Evolutionary conservation across 2,113 vertebrate species (phyloP), one percentile per base, ranked within the genome.

Genomic region (Neodontobutis hainanensis): DNA sequence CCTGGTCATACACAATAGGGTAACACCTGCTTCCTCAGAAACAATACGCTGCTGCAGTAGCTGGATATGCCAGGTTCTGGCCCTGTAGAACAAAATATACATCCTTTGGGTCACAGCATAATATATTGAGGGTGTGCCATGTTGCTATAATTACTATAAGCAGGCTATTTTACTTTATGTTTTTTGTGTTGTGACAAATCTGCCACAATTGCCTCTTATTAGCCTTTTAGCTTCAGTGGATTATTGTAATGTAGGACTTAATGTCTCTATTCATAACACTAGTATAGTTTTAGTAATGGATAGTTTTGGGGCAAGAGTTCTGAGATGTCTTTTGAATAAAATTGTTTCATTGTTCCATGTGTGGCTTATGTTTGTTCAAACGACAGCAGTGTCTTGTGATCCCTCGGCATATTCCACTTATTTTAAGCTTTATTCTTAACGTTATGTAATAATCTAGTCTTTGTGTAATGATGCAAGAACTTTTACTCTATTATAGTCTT

Each of bases 1-100:
- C 45, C 53, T 5, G 34, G 48, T 11, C 27, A 3, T 36, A 68
- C 11, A 84, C 87, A 87, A 77, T 83, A 58, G 76, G 36, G 16
- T 4, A 68, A 65, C 88, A 88, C 78, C 84, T 89, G 88, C 61
- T 88, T 89, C 86, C 86, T 89, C 82, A 63, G n/a, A 11, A 50
- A 85, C 80, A 86, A 84, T 79, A 55, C 47, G 65, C 38, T 6
- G 32, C 19, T 38, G 34, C 15, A 64, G 16, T 32, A 35, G 46
- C 19, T 58, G 66, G 50, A 68, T 15, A 45, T 44, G 16, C 9
- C 56, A 35, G 69, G 42, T 55, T 38, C 16, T 19, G 11, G 45
- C 4, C 44, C 58, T 50, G 5, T 70, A 10, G 59, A 61, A 61
- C 3, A 46, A 27, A 0, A 55, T 14, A 40, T 12, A 58, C 2